Percentiles rank a stretch among this genome's conserved stretches.
These are phyloP conservation scores for Varanus salvator DNA, from an alignment of 2,113 vertebrate species.

Conservation along the genomic window DNA sequence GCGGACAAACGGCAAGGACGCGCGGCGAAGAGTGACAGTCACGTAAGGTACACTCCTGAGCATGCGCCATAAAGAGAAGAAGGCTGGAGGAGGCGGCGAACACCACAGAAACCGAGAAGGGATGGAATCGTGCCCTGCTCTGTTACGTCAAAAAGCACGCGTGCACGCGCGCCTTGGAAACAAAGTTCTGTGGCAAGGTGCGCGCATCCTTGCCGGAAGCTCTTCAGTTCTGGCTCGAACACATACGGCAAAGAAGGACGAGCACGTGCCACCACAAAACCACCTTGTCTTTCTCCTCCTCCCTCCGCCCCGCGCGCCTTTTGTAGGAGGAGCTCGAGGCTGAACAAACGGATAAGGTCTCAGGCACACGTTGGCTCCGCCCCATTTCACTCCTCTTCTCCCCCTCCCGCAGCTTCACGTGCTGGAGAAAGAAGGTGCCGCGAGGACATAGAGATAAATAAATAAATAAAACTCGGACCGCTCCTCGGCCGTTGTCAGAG, in stretches of 20 bases:
- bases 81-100: neutral
- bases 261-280: conserved; percentile 41
- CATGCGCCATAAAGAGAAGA: conserved; percentile 14
- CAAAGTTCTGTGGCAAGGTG: neutral
- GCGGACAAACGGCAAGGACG: conserved; percentile 21
- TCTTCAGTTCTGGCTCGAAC: neutral
- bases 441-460: conserved; percentile 52
- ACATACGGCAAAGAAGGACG: neutral
- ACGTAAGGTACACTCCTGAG: conserved; percentile 32
- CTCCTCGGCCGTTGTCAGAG: neutral
- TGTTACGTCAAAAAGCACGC: neutral
- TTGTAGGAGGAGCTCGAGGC: neutral
- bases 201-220: neutral
- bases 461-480: neutral
- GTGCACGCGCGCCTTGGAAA: neutral
- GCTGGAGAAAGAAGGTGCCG: conserved; percentile 45
- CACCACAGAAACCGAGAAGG: neutral
- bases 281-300: too few species aligned
- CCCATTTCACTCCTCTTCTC: neutral
- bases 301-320: neutral
- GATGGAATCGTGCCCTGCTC: neutral
- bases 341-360: neutral
- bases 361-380: conserved; percentile 49
- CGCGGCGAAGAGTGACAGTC: conserved; percentile 18
- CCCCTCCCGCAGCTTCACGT: neutral